phyloP scores from a whole-genome alignment of 2,113 vertebrate species.

The Strix aluco region DNA sequence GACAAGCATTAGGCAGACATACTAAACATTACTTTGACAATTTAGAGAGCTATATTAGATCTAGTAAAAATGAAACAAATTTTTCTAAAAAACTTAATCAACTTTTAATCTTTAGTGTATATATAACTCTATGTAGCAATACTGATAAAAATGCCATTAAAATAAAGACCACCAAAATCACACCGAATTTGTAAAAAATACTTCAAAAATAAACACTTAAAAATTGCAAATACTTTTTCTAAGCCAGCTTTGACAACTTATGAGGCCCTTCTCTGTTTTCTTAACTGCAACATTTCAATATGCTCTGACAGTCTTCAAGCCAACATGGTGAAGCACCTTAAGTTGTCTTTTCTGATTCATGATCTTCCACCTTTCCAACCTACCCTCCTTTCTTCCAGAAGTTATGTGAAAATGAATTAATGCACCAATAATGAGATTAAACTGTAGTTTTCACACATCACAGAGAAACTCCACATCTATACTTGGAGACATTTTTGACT shows the following conservation, averaged over 20 bases:
- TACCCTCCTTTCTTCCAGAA: neutral
- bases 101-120: neutral
- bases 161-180: neutral
- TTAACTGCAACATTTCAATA: neutral
- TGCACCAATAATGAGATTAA: neutral
- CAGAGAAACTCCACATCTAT: neutral
- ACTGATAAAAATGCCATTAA: neutral
- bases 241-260: neutral
- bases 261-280: neutral
- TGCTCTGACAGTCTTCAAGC: neutral
- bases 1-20: neutral
- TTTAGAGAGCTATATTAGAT: neutral
- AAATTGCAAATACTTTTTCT: neutral
- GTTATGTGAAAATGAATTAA: neutral
- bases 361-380: neutral
- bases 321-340: neutral
- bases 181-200: neutral
- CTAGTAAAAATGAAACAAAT: neutral
- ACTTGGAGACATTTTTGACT: neutral
- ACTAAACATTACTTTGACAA: neutral
- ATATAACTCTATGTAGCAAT: neutral
- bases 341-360: neutral
- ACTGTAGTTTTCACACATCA: neutral
- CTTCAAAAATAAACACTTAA: neutral
- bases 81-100: neutral